phyloP scores from a whole-genome alignment of 2,797 vertebrate species.

The Oryzias sinensis region DNA sequence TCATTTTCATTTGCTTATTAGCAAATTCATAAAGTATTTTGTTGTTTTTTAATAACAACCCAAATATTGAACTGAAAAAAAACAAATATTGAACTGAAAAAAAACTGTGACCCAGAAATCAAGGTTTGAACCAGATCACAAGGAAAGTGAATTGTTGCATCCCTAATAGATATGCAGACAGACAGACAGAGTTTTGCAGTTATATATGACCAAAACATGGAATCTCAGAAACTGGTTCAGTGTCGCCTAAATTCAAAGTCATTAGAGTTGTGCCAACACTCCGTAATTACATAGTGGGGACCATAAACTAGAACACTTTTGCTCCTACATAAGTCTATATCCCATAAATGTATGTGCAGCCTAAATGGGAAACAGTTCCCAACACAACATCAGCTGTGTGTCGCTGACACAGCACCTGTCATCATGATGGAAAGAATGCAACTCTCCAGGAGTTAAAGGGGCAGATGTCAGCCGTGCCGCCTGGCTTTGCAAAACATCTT shows the following conservation, averaged over 20 bases:
- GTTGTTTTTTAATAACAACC: too few relatives aligned
- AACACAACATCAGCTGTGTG: constrained; percentile 15
- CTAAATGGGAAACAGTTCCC: constrained; percentile 5
- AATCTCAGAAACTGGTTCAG: neutral
- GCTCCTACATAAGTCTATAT: neutral
- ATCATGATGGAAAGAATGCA: constrained; percentile 33
- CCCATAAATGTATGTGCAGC: neutral
- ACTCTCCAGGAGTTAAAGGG: constrained; percentile 47
- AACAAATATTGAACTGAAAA: too few relatives aligned
- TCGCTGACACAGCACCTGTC: constrained; percentile 59
- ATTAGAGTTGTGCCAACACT: neutral
- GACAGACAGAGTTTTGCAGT: too few relatives aligned
- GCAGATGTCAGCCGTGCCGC: constrained; percentile 54
- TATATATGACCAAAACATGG: too few relatives aligned
- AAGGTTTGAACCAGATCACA: too few relatives aligned
- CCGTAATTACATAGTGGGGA: neutral
- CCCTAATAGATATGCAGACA: too few relatives aligned
- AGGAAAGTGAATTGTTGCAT: too few relatives aligned
- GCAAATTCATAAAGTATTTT: too few relatives aligned
- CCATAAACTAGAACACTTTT: neutral
- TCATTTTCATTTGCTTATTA: too few relatives aligned
- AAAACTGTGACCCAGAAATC: too few relatives aligned
- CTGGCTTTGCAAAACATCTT: constrained; percentile 41
- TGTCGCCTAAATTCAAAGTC: neutral
- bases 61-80: too few relatives aligned